Conservation (phyloP, 2,888 invertebrate genomes). For the Troglohyphantes excavatus region DNA sequence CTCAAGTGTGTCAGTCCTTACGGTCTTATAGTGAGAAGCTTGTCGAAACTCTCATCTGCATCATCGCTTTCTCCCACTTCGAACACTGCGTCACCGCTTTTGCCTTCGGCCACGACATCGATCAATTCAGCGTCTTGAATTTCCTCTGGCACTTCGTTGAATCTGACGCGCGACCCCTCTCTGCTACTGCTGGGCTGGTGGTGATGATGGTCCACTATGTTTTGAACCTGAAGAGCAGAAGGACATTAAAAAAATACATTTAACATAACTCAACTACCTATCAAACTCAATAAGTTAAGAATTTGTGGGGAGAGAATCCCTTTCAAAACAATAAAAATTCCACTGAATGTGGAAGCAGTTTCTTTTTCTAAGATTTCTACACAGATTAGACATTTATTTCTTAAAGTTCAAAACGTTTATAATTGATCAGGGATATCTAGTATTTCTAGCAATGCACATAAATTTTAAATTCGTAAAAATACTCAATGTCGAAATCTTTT, state of each 20-base stretch:
- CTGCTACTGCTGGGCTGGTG: slow-evolving; percentile 86
- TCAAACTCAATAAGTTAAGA: too few relatives aligned
- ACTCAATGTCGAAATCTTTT: too few relatives aligned
- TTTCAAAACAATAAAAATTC: background rate
- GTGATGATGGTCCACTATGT: slow-evolving; percentile 95
- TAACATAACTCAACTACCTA: too few relatives aligned
- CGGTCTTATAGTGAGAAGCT: slow-evolving; percentile 83
- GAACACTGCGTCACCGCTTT: background rate
- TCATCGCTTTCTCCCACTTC: background rate
- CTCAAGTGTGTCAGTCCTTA: slow-evolving; percentile 82
- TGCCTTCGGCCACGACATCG: slow-evolving; percentile 35
- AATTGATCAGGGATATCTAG: too few relatives aligned
- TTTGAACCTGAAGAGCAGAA: slow-evolving; percentile 89
- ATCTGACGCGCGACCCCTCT: slow-evolving; percentile 90
- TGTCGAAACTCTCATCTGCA: slow-evolving; percentile 80
- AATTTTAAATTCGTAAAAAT: too few relatives aligned
- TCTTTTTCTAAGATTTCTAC: too few relatives aligned
- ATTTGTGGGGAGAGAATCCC: too few relatives aligned
- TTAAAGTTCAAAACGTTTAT: too few relatives aligned
- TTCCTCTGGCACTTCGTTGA: slow-evolving; percentile 86
- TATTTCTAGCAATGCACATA: too few relatives aligned
- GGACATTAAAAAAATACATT: too few relatives aligned
- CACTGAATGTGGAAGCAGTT: background rate
- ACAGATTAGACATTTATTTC: too few relatives aligned
- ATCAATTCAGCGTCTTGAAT: slow-evolving; percentile 63